A percentile compares a stretch with the other conserved stretches of the same genome.
phyloP scores from a whole-genome alignment of 2,888 invertebrate species.

The Leptopilina drosophilae region DNA sequence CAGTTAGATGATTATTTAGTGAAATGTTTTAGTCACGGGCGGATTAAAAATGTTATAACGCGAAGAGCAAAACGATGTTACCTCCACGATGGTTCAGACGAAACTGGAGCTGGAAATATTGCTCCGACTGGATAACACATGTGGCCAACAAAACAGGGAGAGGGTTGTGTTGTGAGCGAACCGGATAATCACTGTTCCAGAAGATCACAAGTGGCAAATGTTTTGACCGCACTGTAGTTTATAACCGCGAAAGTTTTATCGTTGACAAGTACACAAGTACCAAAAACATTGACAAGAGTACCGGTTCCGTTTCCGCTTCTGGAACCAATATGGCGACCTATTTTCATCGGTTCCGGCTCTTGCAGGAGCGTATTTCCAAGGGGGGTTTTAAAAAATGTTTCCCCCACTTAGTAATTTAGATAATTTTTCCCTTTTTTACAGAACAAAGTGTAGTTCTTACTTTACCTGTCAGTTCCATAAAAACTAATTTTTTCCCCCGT shows the following conservation, averaged over 20 bases:
- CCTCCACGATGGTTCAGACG: slow-evolving; percentile 61
- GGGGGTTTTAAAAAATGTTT: background rate
- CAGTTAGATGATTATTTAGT: background rate
- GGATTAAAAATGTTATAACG: slow-evolving; percentile 17
- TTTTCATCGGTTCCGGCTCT: slow-evolving; percentile 18
- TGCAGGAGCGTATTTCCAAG: slow-evolving; percentile 14
- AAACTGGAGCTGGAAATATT: slow-evolving; percentile 56
- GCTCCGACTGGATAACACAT: slow-evolving; percentile 1
- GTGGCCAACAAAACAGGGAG: slow-evolving; percentile 29
- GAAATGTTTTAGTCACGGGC: slow-evolving; percentile 5
- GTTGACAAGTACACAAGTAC: background rate
- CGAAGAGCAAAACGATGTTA: slow-evolving; percentile 25
- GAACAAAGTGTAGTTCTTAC: too few species aligned
- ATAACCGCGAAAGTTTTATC: slow-evolving; percentile 17
- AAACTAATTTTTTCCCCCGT: too few species aligned
- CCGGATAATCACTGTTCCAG: slow-evolving; percentile 50
- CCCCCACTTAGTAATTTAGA: background rate
- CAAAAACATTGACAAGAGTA: background rate
- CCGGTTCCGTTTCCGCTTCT: slow-evolving; percentile 39
- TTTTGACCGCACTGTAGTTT: background rate
- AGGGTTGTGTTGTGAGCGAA: slow-evolving; percentile 53
- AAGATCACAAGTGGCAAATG: background rate
- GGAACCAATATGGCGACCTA: slow-evolving; percentile 37
- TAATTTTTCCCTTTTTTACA: too few species aligned
- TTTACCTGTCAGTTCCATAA: too few species aligned